Evolutionary conservation across 2,797 vertebrate species (phyloP).

Genomic region (Chlorospingus semifuscus): DNA sequence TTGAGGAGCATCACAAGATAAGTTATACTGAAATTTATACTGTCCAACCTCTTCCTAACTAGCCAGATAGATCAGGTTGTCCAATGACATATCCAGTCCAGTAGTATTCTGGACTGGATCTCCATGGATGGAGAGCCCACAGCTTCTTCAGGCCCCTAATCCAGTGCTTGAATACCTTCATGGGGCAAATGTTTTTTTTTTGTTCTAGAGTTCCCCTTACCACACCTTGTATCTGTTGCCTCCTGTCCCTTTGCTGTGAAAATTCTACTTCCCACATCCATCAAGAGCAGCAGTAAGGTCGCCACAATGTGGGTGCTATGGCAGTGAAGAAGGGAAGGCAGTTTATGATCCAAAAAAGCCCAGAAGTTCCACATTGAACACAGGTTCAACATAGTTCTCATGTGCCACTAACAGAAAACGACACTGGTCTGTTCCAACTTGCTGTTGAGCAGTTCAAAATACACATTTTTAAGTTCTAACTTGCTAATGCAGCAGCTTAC

Average conservation of each 20-base stretch:
- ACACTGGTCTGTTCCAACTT: background rate
- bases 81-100: background rate
- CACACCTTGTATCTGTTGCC: background rate
- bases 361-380: background rate
- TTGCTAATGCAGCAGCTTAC: background rate
- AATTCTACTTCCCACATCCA: background rate
- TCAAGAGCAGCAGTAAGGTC: background rate
- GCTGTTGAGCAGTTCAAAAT: background rate
- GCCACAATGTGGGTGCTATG: too few relatives aligned
- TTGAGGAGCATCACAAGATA: background rate
- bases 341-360: background rate
- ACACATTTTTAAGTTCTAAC: background rate
- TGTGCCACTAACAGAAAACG: fast-evolving
- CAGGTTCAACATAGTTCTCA: background rate
- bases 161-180: background rate
- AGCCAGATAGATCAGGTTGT: background rate
- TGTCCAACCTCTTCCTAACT: background rate
- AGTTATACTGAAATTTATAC: background rate
- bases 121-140: background rate
- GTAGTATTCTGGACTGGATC: background rate
- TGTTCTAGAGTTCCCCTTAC: background rate
- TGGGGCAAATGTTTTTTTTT: background rate
- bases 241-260: background rate
- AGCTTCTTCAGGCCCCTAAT: background rate
- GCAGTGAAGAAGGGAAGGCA: background rate